Evolutionary conservation across 2,888 invertebrate genomes (phyloP).

Genomic region (Drosophila acutilabella): DNA sequence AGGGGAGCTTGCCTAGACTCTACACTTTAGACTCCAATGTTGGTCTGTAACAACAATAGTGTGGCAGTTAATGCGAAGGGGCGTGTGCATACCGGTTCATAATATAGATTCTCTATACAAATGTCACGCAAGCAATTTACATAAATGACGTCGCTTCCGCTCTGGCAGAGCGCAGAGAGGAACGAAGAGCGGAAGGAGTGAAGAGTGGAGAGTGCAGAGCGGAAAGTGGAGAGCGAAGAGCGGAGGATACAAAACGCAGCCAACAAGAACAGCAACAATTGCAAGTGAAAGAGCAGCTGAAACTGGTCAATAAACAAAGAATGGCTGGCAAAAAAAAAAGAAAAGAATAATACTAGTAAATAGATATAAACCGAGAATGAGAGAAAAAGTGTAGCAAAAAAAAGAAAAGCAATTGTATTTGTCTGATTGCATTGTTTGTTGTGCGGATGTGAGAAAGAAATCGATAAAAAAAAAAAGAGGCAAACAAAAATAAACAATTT

Average conservation of each 20-base stretch:
- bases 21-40: neutral
- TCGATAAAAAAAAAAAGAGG: conserved; percentile 43
- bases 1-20: too few species aligned
- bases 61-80: conserved; percentile 50
- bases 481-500: conserved; percentile 25
- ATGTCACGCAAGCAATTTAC: conserved; percentile 82
- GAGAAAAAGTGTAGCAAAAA: conserved; percentile 61
- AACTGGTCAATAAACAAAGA: conserved; percentile 49
- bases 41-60: conserved; percentile 35
- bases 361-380: conserved; percentile 39
- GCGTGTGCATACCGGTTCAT: conserved; percentile 66
- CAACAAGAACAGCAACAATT: conserved; percentile 54
- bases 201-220: too few species aligned
- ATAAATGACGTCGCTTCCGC: conserved; percentile 79
- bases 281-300: conserved; percentile 50
- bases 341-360: conserved; percentile 7
- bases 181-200: neutral
- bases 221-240: neutral
- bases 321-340: conserved; percentile 36
- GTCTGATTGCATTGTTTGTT: conserved; percentile 51
- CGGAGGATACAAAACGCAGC: conserved; percentile 35
- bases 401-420: conserved; percentile 44
- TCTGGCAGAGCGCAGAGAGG: conserved; percentile 28
- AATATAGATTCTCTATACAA: conserved; percentile 61
- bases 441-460: conserved; percentile 69